Percentiles rank a stretch among this genome's conserved stretches.
These are phyloP conservation scores for Cetoscarus ocellatus DNA, from an alignment of 2,797 vertebrate species.

Conservation along the genomic window DNA sequence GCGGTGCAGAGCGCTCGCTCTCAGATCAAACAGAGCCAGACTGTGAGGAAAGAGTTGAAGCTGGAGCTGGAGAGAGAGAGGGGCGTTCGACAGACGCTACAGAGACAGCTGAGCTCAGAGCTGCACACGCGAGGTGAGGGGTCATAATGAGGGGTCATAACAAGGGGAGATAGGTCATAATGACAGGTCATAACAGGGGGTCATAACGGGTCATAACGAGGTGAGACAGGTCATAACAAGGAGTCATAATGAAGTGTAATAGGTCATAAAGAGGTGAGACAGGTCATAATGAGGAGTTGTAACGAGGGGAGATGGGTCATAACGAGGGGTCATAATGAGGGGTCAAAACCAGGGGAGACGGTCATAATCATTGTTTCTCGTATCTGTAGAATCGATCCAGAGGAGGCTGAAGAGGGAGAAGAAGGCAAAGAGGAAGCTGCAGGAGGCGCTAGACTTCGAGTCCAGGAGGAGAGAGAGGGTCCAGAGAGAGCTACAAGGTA, in stretches of 20 bases:
- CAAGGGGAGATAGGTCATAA: neutral
- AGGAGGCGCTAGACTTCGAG: slow-evolving; percentile 92
- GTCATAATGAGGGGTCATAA: neutral
- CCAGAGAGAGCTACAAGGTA: slow-evolving; percentile 91
- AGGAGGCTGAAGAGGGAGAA: slow-evolving; percentile 95
- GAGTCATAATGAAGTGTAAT: neutral
- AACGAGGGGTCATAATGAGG: neutral
- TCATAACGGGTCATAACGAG: slow-evolving; percentile 61
- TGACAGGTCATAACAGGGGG: too few relatives aligned
- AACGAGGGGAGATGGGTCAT: neutral
- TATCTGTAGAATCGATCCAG: slow-evolving; percentile 88
- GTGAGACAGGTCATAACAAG: slow-evolving; percentile 45
- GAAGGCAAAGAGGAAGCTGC: slow-evolving; percentile 93
- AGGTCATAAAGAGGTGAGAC: neutral
- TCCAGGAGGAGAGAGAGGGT: slow-evolving; percentile 90
- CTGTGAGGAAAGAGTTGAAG: slow-evolving; percentile 91
- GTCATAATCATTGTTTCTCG: too few relatives aligned
- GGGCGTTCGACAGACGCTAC: slow-evolving; percentile 77
- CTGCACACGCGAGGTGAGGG: slow-evolving; percentile 88
- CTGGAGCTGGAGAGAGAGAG: slow-evolving; percentile 83
- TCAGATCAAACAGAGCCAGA: slow-evolving; percentile 91
- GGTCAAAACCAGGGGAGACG: neutral
- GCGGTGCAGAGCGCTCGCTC: slow-evolving; percentile 91
- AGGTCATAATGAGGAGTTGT: too few relatives aligned
- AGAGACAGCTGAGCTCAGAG: slow-evolving; percentile 90